phyloP scores from a whole-genome alignment of 2,888 invertebrate species.

The Hypsopygia costalis region DNA sequence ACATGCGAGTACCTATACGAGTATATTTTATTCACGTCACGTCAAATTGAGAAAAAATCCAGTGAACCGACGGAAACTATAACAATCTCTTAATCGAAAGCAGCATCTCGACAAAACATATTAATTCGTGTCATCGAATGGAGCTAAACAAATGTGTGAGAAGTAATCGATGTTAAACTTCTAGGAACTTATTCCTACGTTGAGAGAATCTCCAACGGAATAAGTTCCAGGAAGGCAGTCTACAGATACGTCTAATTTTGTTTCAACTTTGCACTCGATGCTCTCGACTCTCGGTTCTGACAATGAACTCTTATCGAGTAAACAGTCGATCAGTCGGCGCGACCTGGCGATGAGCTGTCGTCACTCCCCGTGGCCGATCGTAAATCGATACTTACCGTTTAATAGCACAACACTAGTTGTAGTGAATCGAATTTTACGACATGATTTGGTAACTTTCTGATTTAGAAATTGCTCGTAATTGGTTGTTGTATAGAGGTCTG shows the following conservation, averaged over 20 bases:
- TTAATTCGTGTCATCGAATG: slow-evolving; percentile 1
- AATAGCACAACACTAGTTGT: slow-evolving; percentile 55
- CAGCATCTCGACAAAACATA: neutral
- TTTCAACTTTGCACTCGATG: slow-evolving; percentile 60
- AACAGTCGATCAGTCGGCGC: slow-evolving; percentile 68
- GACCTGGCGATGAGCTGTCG: slow-evolving; percentile 66
- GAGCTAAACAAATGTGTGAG: slow-evolving; percentile 6
- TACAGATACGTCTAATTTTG: slow-evolving; percentile 65
- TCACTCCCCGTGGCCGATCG: slow-evolving; percentile 57
- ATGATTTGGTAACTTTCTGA: slow-evolving; percentile 52
- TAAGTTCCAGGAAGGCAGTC: slow-evolving; percentile 48
- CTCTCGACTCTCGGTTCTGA: slow-evolving; percentile 40
- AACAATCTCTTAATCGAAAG: neutral
- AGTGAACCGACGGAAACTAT: neutral
- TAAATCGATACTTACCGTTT: slow-evolving; percentile 57
- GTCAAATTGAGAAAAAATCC: too few relatives aligned
- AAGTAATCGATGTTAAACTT: slow-evolving; percentile 12
- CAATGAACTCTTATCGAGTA: slow-evolving; percentile 74
- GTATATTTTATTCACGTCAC: too few relatives aligned
- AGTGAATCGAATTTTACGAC: slow-evolving; percentile 60
- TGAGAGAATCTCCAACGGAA: slow-evolving; percentile 15
- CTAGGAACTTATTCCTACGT: neutral
- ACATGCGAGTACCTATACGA: too few relatives aligned
- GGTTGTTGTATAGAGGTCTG: slow-evolving; percentile 8
- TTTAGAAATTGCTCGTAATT: slow-evolving; percentile 29